A percentile compares a stretch with the other conserved stretches of the same genome.
phyloP scores from a whole-genome alignment of 2,113 vertebrate genomes.

The Microcebus tavaratra region DNA sequence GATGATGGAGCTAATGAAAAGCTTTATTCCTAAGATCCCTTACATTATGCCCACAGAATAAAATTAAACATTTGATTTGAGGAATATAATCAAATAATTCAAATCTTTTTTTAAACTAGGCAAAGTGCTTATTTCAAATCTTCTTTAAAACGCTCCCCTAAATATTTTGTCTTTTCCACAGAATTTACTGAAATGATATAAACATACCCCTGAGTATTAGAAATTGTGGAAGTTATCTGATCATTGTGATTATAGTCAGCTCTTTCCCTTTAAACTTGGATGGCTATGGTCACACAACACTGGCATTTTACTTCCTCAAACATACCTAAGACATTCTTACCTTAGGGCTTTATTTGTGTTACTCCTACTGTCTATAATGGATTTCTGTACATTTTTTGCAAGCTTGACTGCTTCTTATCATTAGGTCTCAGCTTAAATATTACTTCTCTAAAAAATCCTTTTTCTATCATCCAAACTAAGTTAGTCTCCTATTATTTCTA shows the following conservation, averaged over 20 bases:
- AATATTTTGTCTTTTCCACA: background rate
- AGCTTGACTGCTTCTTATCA: background rate
- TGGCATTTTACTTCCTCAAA: background rate
- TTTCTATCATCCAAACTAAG: background rate
- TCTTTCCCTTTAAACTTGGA: rapidly evolving
- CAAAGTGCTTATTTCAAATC: background rate
- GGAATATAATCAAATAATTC: background rate
- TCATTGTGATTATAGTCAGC: background rate
- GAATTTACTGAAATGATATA: background rate
- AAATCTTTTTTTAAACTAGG: background rate
- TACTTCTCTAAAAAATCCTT: background rate
- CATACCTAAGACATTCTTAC: background rate
- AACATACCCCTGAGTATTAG: background rate
- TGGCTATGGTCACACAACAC: rapidly evolving
- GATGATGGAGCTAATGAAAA: background rate
- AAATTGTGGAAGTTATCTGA: background rate
- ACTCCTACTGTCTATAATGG: background rate
- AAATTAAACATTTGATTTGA: background rate
- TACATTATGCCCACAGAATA: background rate
- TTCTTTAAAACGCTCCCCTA: background rate
- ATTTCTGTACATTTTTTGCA: background rate
- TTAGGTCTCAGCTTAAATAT: background rate
- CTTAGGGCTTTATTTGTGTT: too few relatives aligned
- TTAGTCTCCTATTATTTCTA: background rate
- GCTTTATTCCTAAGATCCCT: background rate